A percentile compares a stretch with the other conserved stretches of the same genome.
phyloP scores from a whole-genome alignment of 1,140 invertebrate species.

The Nasonia vitripennis region DNA sequence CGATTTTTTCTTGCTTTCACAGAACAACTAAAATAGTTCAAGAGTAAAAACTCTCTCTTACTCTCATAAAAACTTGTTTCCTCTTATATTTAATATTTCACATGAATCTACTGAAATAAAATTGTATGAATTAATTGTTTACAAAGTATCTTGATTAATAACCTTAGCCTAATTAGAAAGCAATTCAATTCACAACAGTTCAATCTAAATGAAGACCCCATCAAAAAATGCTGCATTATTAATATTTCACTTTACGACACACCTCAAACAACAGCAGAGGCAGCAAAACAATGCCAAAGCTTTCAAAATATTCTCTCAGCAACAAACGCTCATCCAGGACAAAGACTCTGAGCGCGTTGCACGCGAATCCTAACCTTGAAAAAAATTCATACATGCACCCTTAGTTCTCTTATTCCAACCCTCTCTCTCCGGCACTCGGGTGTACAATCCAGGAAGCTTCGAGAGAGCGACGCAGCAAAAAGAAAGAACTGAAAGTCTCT shows the following conservation, averaged over 20 bases:
- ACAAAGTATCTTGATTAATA: too few relatives aligned
- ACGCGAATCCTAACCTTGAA: neutral
- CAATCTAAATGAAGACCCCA: too few relatives aligned
- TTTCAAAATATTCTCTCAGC: neutral
- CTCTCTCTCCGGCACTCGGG: neutral
- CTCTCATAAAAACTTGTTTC: too few relatives aligned
- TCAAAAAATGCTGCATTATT: too few relatives aligned
- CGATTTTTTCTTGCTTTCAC: neutral
- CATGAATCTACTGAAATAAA: too few relatives aligned
- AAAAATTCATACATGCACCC: slow-evolving; percentile 1
- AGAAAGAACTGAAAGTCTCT: neutral
- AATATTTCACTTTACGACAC: neutral
- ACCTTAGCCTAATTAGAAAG: too few relatives aligned
- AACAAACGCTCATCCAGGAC: neutral
- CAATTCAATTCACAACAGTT: too few relatives aligned
- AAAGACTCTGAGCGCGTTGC: neutral
- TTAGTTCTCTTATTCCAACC: neutral
- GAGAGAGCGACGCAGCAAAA: neutral
- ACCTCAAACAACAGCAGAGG: neutral
- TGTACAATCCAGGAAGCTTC: neutral
- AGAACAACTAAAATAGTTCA: neutral
- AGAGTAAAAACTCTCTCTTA: neutral
- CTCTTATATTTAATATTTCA: too few relatives aligned
- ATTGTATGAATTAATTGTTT: too few relatives aligned
- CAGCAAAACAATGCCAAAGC: neutral